Evolutionary conservation across 2,113 vertebrate genomes (phyloP).

Genomic region (Scartelaos histophorus): DNA sequence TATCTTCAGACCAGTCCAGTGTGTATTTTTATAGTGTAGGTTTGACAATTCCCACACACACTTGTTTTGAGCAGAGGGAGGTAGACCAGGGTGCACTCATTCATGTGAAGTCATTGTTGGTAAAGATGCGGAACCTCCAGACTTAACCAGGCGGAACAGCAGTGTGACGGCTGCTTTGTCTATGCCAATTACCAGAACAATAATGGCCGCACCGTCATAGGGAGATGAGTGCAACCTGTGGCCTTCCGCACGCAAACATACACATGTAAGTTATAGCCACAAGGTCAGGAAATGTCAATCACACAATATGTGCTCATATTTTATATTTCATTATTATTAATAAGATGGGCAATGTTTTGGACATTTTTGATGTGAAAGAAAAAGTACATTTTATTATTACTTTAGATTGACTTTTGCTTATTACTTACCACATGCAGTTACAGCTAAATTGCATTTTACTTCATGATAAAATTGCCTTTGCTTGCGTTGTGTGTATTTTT

Average conservation of each 20-base stretch:
- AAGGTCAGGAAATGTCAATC: not conserved
- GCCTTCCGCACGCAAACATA: constrained; percentile 31
- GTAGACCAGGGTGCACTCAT: constrained; percentile 63
- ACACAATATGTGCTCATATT: not conserved
- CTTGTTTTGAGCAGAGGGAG: constrained; percentile 43
- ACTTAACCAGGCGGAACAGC: constrained; percentile 69
- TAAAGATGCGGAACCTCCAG: constrained; percentile 71
- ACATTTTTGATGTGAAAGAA: not conserved
- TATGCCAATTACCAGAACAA: constrained; percentile 71
- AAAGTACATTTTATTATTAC: not conserved
- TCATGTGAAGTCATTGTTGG: constrained; percentile 71
- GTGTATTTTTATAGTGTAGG: constrained; percentile 15
- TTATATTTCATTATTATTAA: not conserved
- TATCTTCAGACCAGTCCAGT: not conserved
- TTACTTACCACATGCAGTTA: not conserved
- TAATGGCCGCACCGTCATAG: constrained; percentile 49
- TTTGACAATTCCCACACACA: constrained; percentile 36
- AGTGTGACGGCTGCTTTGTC: constrained; percentile 73
- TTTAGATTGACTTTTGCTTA: not conserved
- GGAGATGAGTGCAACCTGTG: constrained; percentile 49
- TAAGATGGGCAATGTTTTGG: not conserved
- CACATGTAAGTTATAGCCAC: not conserved
- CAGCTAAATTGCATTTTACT: not conserved
- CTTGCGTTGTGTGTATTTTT: not conserved
- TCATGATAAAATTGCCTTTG: not conserved